Conservation (phyloP, 1,140 invertebrate species). For the Arctopsyche grandis region DNA sequence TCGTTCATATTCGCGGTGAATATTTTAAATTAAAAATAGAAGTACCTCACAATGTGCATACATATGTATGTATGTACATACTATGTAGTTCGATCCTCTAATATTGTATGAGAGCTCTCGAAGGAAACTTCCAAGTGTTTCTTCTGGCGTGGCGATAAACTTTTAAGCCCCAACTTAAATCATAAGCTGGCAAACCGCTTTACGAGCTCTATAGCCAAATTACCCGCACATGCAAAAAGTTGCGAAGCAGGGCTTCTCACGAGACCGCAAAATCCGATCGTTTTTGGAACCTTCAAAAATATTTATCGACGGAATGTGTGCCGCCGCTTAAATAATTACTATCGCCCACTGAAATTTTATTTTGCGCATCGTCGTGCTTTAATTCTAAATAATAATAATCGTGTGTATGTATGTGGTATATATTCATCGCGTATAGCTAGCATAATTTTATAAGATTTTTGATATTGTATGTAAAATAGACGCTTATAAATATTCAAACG, state of each 20-base stretch:
- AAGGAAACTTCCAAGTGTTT: background rate
- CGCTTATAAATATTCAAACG: background rate
- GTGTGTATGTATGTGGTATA: no score
- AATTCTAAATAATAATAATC: no score
- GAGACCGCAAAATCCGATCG: background rate
- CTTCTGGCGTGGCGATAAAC: constrained; percentile 16
- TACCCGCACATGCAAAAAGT: constrained; percentile 14
- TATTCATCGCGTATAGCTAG: no score
- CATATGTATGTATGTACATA: background rate
- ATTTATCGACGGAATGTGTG: no score
- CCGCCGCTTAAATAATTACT: no score
- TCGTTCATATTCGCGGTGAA: no score
- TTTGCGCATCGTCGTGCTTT: no score
- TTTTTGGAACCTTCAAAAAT: background rate
- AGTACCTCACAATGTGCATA: background rate
- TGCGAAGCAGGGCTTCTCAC: background rate
- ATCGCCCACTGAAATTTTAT: no score
- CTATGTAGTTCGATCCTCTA: background rate
- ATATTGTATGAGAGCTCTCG: background rate
- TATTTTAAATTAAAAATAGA: background rate
- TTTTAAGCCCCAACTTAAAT: constrained; percentile 27
- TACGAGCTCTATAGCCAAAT: constrained; percentile 17
- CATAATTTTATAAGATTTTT: background rate
- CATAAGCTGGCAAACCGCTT: constrained; percentile 25
- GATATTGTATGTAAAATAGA: background rate